A percentile compares a stretch with the other conserved stretches of the same genome.
These are phyloP conservation scores for Ctenodactylus gundi DNA, from an alignment of 2,113 vertebrate species.

Conservation along the genomic window DNA sequence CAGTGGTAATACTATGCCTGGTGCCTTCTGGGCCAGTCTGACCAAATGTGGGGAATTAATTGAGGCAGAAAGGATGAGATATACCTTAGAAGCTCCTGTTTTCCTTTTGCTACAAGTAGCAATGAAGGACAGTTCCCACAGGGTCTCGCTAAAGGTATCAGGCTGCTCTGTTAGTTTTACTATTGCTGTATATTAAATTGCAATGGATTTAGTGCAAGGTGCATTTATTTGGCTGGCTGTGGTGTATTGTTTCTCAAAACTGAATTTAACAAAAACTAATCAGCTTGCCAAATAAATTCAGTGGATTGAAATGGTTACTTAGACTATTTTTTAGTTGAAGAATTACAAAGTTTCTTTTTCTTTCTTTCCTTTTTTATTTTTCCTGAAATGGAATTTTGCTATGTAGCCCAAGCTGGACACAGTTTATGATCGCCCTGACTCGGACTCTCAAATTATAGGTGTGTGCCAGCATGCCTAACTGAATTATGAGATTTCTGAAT, in stretches of 20 bases:
- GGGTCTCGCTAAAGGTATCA: not conserved
- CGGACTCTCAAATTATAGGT: not conserved
- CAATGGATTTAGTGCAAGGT: not conserved
- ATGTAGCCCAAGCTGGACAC: not conserved
- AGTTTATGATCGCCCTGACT: too few relatives aligned
- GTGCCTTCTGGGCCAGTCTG: not conserved
- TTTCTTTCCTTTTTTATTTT: not conserved
- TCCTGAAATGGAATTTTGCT: not conserved
- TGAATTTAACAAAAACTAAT: not conserved
- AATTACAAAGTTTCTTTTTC: constrained; percentile 22
- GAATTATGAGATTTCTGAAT: not conserved
- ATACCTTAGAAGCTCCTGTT: not conserved
- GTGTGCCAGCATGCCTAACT: not conserved
- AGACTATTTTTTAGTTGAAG: constrained; percentile 26
- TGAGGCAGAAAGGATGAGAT: not conserved
- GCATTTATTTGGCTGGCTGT: not conserved
- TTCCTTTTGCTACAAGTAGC: constrained; percentile 2
- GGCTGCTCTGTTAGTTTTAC: not conserved
- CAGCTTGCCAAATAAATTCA: not conserved
- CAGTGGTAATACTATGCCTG: not conserved
- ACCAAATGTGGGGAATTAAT: not conserved
- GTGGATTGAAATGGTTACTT: not conserved
- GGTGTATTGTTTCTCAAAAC: not conserved
- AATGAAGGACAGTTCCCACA: not conserved
- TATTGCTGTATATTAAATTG: constrained; percentile 4